These are phyloP conservation scores for Batillaria attramentaria DNA, from an alignment of 1,140 invertebrate species.

Conservation along the genomic window DNA sequence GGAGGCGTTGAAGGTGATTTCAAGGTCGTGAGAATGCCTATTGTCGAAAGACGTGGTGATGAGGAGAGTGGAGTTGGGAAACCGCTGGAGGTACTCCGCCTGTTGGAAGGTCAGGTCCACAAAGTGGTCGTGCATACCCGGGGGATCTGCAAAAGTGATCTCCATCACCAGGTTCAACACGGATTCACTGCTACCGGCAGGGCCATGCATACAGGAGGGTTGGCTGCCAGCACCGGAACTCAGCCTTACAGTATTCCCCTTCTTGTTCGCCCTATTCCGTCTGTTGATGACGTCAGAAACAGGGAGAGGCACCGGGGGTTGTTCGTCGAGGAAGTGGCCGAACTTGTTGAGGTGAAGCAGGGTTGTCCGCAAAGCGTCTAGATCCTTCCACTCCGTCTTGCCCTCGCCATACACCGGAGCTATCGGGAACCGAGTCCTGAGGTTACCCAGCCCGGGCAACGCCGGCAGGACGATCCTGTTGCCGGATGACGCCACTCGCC, in stretches of 20 bases:
- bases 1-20: background rate
- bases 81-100: slow-evolving; percentile 3
- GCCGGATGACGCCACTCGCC: slow-evolving; percentile 47
- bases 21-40: slow-evolving; percentile 40
- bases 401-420: slow-evolving; percentile 57
- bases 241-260: slow-evolving; percentile 19
- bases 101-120: slow-evolving; percentile 37
- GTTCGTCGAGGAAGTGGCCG: slow-evolving; percentile 33
- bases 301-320: slow-evolving; percentile 31
- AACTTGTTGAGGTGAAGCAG: slow-evolving; percentile 46
- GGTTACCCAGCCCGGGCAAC: slow-evolving; percentile 46
- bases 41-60: slow-evolving; percentile 34
- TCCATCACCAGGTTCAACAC: slow-evolving; percentile 29
- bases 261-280: background rate
- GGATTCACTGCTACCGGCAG: background rate
- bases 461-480: slow-evolving; percentile 45
- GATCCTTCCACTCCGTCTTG: slow-evolving; percentile 51
- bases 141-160: slow-evolving; percentile 24
- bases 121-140: slow-evolving; percentile 37
- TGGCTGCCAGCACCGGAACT: slow-evolving; percentile 17
- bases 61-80: background rate
- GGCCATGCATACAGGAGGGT: background rate
- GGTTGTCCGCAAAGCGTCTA: slow-evolving; percentile 58
- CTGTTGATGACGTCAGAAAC: background rate
- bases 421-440: slow-evolving; percentile 60